A percentile compares a stretch with the other conserved stretches of the same genome.
Evolutionary conservation across 2,113 vertebrate genomes (phyloP).

Genomic region (Hoplias malabaricus): DNA sequence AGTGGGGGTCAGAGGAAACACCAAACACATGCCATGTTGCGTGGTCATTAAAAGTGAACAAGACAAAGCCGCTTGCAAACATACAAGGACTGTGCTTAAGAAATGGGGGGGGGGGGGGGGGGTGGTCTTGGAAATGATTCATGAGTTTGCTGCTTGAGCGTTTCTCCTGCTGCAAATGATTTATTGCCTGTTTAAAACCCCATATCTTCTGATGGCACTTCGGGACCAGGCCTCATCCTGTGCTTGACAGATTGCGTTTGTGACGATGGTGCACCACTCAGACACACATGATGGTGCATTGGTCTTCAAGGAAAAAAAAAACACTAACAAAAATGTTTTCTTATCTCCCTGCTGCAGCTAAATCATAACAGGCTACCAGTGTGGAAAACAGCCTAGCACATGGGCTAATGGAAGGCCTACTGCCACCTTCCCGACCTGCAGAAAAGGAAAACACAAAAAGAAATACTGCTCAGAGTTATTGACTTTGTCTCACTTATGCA

Average conservation of each 20-base stretch:
- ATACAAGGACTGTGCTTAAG: not conserved
- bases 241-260: slow-evolving; percentile 48
- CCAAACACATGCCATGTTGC: not conserved
- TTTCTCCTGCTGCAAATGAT: slow-evolving; percentile 40
- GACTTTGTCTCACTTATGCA: slow-evolving; percentile 33
- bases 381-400: slow-evolving; percentile 13
- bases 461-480: slow-evolving; percentile 14
- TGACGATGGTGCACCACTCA: slow-evolving; percentile 12
- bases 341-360: slow-evolving; percentile 23
- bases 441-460: slow-evolving; percentile 5
- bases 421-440: not conserved
- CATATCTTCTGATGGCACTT: slow-evolving; percentile 48
- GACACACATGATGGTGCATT: slow-evolving; percentile 24
- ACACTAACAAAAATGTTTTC: slow-evolving; percentile 6
- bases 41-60: not conserved
- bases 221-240: slow-evolving; percentile 44
- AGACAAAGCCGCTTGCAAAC: slow-evolving; percentile 9
- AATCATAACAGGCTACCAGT: slow-evolving; percentile 8
- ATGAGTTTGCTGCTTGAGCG: slow-evolving; percentile 40
- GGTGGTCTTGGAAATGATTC: slow-evolving; percentile 41
- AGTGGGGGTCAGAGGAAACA: not conserved
- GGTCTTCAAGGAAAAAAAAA: slow-evolving; percentile 25
- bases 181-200: slow-evolving; percentile 53
- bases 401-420: not conserved
- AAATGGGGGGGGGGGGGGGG: not conserved